Conservation (phyloP, 2,113 vertebrate species). For the Lathamus discolor region DNA sequence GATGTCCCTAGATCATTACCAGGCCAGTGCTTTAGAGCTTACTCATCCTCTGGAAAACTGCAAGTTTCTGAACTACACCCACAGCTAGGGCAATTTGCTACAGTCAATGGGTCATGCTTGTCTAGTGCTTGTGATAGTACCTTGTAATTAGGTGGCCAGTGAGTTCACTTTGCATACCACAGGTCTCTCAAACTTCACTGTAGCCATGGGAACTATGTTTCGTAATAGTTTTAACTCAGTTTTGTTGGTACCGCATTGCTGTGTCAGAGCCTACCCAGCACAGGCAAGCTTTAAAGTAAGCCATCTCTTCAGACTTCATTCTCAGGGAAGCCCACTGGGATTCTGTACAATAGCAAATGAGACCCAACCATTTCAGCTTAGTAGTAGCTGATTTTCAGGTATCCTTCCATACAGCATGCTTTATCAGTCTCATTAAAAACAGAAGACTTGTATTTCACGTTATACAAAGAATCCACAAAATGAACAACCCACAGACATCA, state of each 20-base stretch:
- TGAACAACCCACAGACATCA: neutral
- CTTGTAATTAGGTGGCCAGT: neutral
- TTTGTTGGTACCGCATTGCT: neutral
- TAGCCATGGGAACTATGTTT: neutral
- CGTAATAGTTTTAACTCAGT: neutral
- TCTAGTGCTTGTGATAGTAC: neutral
- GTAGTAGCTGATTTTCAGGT: neutral
- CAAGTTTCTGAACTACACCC: neutral
- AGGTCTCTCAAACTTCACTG: neutral
- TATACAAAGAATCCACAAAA: neutral
- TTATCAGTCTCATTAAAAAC: neutral
- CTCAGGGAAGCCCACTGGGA: neutral
- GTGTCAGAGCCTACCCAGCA: neutral
- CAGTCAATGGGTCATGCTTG: neutral
- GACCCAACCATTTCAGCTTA: neutral
- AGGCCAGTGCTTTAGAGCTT: neutral
- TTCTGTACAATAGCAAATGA: neutral
- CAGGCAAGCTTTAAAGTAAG: neutral
- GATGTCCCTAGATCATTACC: neutral
- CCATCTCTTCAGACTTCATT: neutral
- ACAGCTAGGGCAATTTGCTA: neutral
- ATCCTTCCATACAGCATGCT: neutral
- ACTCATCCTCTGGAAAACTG: conserved; percentile 26
- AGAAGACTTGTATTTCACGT: neutral
- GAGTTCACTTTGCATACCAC: neutral